These are phyloP conservation scores for Pseudomyrmex sp. DNA, from an alignment of 1,140 invertebrate genomes.

Conservation along the genomic window DNA sequence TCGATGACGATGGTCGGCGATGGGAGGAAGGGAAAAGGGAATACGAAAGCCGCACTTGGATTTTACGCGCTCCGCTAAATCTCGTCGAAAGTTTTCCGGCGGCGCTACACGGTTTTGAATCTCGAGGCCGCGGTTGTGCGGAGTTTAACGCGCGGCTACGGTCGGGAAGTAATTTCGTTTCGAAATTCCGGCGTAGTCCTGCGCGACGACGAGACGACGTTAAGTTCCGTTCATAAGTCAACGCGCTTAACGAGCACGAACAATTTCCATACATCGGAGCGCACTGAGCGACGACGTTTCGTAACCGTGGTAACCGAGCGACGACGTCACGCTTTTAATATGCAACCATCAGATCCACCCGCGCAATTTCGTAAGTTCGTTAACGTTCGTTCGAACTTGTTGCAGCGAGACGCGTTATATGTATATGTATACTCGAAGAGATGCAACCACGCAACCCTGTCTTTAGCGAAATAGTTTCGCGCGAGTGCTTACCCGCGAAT, in stretches of 20 bases:
- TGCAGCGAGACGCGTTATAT: neutral
- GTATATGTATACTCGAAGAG: neutral
- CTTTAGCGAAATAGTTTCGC: conserved; percentile 30
- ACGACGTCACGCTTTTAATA: conserved; percentile 58
- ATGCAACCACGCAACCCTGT: neutral
- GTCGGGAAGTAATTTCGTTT: conserved; percentile 56
- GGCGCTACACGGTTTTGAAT: conserved; percentile 31
- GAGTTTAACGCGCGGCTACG: conserved; percentile 50
- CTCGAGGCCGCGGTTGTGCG: conserved; percentile 14
- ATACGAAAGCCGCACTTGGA: conserved; percentile 3
- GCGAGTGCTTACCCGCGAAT: neutral
- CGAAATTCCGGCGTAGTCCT: conserved; percentile 50
- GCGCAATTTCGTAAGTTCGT: conserved; percentile 48
- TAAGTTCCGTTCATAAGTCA: conserved; percentile 57
- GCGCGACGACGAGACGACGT: conserved; percentile 35
- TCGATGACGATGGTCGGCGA: neutral
- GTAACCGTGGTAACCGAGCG: conserved; percentile 15
- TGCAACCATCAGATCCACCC: conserved; percentile 48
- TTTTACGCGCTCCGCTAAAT: conserved; percentile 29
- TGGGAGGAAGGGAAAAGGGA: neutral
- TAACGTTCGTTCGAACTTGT: conserved; percentile 52
- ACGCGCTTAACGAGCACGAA: conserved; percentile 62
- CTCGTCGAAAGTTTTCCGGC: conserved; percentile 27
- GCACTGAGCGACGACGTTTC: conserved; percentile 29
- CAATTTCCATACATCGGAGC: conserved; percentile 60